phyloP scores from a whole-genome alignment of 2,888 invertebrate species.

The Troilus luridus region DNA sequence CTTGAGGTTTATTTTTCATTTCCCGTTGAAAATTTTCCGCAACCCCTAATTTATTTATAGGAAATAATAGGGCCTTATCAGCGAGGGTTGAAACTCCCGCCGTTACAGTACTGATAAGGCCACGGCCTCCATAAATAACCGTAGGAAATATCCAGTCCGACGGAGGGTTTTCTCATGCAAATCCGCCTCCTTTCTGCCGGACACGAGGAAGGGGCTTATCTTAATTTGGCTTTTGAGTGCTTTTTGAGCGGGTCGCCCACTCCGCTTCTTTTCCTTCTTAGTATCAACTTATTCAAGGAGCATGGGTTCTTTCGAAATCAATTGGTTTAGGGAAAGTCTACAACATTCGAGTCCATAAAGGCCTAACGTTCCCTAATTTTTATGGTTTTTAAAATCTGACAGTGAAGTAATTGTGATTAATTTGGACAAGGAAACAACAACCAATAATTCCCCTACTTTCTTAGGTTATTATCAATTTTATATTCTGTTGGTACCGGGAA shows the following conservation, averaged over 20 bases:
- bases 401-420: too few species aligned
- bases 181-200: constrained; percentile 62
- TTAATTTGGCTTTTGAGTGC: constrained; percentile 43
- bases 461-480: too few species aligned
- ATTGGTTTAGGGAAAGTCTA: background rate
- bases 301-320: background rate
- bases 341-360: background rate
- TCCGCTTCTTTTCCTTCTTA: constrained; percentile 15
- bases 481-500: too few species aligned
- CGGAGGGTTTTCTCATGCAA: constrained; percentile 65
- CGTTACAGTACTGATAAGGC: constrained; percentile 61
- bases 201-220: constrained; percentile 53
- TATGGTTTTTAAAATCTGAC: background rate
- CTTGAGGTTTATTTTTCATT: background rate
- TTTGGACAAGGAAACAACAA: too few species aligned
- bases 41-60: constrained; percentile 64
- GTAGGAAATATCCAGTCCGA: constrained; percentile 60
- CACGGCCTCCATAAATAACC: constrained; percentile 63
- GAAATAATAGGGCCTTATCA: constrained; percentile 47
- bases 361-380: background rate
- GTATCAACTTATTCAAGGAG: constrained; percentile 7
- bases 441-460: too few species aligned
- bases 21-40: constrained; percentile 61
- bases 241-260: constrained; percentile 45
- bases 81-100: constrained; percentile 40